These are phyloP conservation scores for Emydura subglobosa DNA, from an alignment of 2,113 vertebrate species.

Conservation along the genomic window DNA sequence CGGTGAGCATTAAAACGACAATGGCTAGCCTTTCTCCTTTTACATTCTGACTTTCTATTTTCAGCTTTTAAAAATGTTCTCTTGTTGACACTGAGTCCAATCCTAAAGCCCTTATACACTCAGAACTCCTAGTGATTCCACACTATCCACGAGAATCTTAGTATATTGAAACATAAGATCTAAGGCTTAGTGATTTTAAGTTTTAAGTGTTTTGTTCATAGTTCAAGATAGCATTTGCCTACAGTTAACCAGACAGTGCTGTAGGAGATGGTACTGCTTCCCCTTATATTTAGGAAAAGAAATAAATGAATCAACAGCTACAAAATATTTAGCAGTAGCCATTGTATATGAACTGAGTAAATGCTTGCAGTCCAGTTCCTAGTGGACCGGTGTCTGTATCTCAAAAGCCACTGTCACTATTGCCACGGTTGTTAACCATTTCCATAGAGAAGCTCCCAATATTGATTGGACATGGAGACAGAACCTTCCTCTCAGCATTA, in stretches of 20 bases:
- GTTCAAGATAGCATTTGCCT: not conserved
- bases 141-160: not conserved
- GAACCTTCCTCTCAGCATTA: not conserved
- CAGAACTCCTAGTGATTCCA: too few species aligned
- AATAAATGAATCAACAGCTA: not conserved
- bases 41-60: not conserved
- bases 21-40: not conserved
- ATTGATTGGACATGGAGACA: not conserved
- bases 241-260: not conserved
- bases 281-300: not conserved
- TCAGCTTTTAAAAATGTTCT: not conserved
- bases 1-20: not conserved
- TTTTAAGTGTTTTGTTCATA: not conserved
- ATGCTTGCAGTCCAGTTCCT: not conserved
- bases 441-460: not conserved
- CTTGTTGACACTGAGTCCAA: not conserved
- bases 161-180: not conserved
- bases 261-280: not conserved
- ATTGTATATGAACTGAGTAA: not conserved
- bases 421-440: not conserved
- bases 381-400: not conserved
- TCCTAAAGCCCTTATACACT: not conserved
- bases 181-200: not conserved
- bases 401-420: not conserved
- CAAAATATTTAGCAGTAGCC: not conserved